These are phyloP conservation scores for Pogona vitticeps DNA, from an alignment of 2,113 vertebrate species.

Conservation along the genomic window DNA sequence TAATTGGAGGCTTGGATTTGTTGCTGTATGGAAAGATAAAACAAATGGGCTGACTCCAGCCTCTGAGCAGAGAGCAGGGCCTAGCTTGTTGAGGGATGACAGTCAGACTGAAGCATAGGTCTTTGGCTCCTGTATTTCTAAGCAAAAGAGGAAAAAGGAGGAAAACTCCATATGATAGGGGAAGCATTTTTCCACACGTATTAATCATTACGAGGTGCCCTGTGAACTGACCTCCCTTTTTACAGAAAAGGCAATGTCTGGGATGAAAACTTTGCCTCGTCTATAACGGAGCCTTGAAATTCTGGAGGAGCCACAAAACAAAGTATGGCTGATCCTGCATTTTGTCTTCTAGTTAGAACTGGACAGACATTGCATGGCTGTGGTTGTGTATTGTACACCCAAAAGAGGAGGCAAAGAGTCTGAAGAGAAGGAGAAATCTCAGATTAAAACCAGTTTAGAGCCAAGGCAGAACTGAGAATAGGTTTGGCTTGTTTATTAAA, in stretches of 20 bases:
- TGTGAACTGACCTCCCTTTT: slow-evolving; percentile 5
- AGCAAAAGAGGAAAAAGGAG: neutral
- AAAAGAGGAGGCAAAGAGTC: neutral
- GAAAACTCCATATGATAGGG: slow-evolving; percentile 9
- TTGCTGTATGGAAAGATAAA: neutral
- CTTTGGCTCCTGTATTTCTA: neutral
- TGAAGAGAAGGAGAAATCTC: neutral
- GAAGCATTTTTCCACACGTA: slow-evolving; percentile 3
- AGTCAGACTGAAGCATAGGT: slow-evolving; percentile 6
- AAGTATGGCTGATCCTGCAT: neutral
- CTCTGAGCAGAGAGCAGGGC: neutral
- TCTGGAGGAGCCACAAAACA: neutral
- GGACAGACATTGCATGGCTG: neutral
- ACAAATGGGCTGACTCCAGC: neutral
- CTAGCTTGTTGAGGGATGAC: slow-evolving; percentile 10
- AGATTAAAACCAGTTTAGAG: neutral
- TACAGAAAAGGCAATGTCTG: neutral
- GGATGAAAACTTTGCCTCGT: neutral
- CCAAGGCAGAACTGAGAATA: neutral
- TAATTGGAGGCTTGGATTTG: neutral
- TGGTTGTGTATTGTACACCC: neutral
- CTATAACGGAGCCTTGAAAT: slow-evolving; percentile 11
- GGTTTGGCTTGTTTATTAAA: too few relatives aligned
- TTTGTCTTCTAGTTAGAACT: neutral
- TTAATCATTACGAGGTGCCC: slow-evolving; percentile 1